A percentile compares a stretch with the other conserved stretches of the same genome.
Conservation (phyloP, 1,140 invertebrate species). For the Heterodera carotae region DNA sequence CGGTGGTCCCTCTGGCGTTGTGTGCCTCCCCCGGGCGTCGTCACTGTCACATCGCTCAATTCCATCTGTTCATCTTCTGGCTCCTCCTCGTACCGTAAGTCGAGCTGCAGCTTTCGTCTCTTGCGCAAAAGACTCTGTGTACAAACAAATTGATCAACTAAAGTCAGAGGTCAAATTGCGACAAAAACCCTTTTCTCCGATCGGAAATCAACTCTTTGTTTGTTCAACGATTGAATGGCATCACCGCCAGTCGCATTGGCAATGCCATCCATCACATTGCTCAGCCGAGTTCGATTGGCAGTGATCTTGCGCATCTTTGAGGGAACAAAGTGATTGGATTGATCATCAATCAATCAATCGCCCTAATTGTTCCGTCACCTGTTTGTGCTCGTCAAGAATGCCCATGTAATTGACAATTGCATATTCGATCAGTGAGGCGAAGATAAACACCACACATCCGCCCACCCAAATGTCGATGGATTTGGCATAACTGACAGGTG, state of each 20-base stretch:
- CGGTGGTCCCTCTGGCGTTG: constrained; percentile 30
- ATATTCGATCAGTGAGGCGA: constrained; percentile 91
- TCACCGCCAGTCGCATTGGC: constrained; percentile 5
- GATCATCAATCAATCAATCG: background rate
- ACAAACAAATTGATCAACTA: background rate
- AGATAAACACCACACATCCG: constrained; percentile 88
- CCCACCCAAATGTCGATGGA: constrained; percentile 93
- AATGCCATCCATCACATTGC: constrained; percentile 58
- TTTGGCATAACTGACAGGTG: constrained; percentile 93
- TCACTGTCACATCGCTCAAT: constrained; percentile 39
- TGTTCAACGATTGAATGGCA: background rate
- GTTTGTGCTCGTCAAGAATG: constrained; percentile 62
- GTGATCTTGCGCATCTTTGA: constrained; percentile 59
- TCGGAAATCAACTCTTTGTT: constrained; percentile 14
- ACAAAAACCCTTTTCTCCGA: constrained; percentile 33
- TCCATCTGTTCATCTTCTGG: constrained; percentile 47
- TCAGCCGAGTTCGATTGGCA: constrained; percentile 57
- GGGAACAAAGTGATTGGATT: no score
- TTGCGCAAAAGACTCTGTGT: constrained; percentile 47
- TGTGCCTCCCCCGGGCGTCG: constrained; percentile 30
- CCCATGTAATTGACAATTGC: constrained; percentile 85
- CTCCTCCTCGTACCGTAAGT: constrained; percentile 50
- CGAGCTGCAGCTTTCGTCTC: constrained; percentile 46
- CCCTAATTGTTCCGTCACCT: background rate
- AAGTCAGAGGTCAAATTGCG: background rate